Evolutionary conservation across 2,113 vertebrate species (phyloP).

Genomic region (Tetrao urogallus): DNA sequence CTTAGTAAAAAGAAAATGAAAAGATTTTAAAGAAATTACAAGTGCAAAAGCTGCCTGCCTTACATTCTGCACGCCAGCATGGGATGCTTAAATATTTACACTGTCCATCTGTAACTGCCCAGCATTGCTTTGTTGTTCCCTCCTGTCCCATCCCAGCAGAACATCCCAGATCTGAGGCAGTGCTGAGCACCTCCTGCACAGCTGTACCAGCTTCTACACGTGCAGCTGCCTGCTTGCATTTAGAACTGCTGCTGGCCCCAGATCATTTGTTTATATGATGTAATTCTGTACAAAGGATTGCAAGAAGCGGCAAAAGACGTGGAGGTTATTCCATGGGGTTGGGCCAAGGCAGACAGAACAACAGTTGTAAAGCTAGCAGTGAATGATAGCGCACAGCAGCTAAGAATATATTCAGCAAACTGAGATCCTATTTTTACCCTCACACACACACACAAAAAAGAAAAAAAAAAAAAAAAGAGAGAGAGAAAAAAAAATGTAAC

Average conservation of each 20-base stretch:
- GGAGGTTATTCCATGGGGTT: background rate
- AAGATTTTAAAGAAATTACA: background rate
- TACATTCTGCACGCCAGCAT: background rate
- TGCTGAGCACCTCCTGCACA: background rate
- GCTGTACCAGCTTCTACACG: background rate
- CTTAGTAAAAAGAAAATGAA: background rate
- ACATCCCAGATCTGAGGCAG: no score
- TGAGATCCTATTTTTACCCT: background rate
- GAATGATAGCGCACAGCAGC: background rate
- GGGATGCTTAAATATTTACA: background rate
- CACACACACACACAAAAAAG: background rate
- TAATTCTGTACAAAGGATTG: background rate
- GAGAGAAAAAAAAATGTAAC: background rate
- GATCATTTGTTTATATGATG: no score
- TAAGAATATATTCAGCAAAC: background rate
- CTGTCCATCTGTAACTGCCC: background rate
- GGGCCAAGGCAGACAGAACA: background rate
- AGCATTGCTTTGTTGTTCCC: background rate
- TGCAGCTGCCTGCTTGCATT: rapidly evolving
- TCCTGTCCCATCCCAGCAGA: no score
- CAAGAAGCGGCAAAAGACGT: background rate
- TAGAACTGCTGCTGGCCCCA: background rate
- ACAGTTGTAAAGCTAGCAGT: background rate
- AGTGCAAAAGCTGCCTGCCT: background rate
- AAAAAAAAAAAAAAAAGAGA: background rate